Evolutionary conservation across 2,797 vertebrate species (phyloP), one percentile per base, ranked within the genome.

Genomic region (Epinephelus malabaricus): DNA sequence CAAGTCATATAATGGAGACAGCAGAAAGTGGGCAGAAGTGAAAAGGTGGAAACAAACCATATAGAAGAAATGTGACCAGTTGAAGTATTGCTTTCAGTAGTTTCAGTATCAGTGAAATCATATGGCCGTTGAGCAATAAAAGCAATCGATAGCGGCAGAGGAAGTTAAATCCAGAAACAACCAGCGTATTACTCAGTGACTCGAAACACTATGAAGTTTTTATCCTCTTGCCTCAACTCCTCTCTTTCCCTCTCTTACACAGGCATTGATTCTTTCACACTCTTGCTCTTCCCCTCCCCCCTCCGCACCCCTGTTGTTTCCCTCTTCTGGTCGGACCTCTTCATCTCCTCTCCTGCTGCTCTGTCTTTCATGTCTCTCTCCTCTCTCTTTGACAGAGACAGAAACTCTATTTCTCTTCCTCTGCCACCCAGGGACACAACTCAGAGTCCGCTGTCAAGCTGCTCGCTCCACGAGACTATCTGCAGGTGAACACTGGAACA

Each of bases 321-420:
- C 61, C 63, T 70, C 62, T 53, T 77, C 84, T 82, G 74, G 67
- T 73, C 40, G 9, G 58, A 83, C 81, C 72, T 75, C 77, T 82
- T 86, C 82, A 73, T 88, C 88, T 73, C 72, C 72, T 86, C 81
- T 86, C 88, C 82, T 66, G 69, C 82, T 84, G 71, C 83, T 84
- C 62, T 2, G 8, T 76, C 88, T 86, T 87, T 90, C 81, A 87
- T 88, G 75, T 76, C 40, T 73, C 68, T 75, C 66, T 74, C 64
- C 56, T 81, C 40, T 81, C 27, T 59, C 70, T 83, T 66, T 56
- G 78, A 87, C 81, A 87, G 55, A 85, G 63, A 83, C 63, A 74
- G 74, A 86, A 83, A 85, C 67, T 70, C 79, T 43, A 58, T 84
- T 87, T 75, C 76, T 87, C 70, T 73, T 65, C 43, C 34, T 73